These are phyloP conservation scores for Lophura nycthemera DNA, from an alignment of 2,113 vertebrate genomes.

Conservation along the genomic window DNA sequence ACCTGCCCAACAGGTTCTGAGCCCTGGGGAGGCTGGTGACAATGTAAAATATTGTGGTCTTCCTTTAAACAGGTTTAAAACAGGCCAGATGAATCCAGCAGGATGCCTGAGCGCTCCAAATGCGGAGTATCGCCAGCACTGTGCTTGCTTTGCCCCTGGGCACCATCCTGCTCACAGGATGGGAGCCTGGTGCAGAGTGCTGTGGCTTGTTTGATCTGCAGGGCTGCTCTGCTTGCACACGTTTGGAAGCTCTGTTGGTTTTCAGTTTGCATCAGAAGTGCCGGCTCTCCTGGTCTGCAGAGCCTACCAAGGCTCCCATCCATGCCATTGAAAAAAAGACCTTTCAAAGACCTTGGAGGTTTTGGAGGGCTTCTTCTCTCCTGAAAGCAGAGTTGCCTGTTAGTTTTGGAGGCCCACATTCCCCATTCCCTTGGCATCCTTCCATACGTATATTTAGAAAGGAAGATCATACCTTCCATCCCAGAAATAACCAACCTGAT, in stretches of 20 bases:
- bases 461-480: conserved; percentile 59
- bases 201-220: not conserved
- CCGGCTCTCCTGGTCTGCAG: not conserved
- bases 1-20: accelerated
- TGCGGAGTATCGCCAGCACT: not conserved
- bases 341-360: not conserved
- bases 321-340: not conserved
- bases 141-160: not conserved
- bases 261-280: not conserved
- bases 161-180: not conserved
- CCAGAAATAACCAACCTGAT: conserved; percentile 45
- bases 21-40: not conserved
- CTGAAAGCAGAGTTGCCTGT: conserved; percentile 25
- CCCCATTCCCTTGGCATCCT: not conserved
- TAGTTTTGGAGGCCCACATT: conserved; percentile 34
- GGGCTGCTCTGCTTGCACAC: not conserved
- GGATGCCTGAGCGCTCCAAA: accelerated
- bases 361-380: not conserved
- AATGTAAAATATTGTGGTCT: accelerated
- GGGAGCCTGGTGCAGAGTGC: not conserved
- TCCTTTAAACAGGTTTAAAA: not conserved
- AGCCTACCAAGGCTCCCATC: not conserved
- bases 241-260: not conserved
- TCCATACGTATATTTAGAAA: conserved; percentile 10
- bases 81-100: not conserved